Base-by-base conservation (phyloP, 2,797 vertebrate genomes). In the Amniataba percoides region DNA sequence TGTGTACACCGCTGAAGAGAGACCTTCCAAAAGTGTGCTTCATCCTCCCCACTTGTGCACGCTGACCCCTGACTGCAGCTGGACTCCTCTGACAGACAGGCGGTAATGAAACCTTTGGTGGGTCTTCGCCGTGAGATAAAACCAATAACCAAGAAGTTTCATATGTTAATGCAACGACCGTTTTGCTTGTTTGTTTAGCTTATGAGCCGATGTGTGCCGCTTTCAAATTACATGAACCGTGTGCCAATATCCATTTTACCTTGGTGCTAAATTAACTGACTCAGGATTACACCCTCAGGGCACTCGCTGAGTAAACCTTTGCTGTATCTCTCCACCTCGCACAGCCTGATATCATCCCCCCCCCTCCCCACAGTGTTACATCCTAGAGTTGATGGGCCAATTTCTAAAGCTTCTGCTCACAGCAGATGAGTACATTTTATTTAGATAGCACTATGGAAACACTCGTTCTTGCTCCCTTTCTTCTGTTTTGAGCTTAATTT, bases 241-340 rank as follows among this genome's bases (percentile, higher is more conserved):
- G 8, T 70, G 39, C 31, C 34, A 71, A 34, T 71, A 36, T 48
- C 15, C 18, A 40, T 27, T 74, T 61, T 19, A 43, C 64, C 27
- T 51, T 12, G 5, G 14, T 40, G 74, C 23, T 64, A 34, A 48
- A 68, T 56, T 48, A 31, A 48, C 39, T 25, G 12, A 46, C 9
- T 52, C 46, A 66, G 27, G 9, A 71, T 55, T 21, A 45, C 59
- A 39, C 52, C 59, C 45, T 63, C 51, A 53, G 59, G 58, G 27
- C 21, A 53, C 10, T 74, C 14, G 1, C 52, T n/a, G 15, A 25
- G 18, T 23, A 57, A 42, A 23, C 40, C 31, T 53, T 69, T 18
- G 13, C 45, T 74, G 64, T 31, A 52, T 56, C 27, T 40, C 0
- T 1, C 16, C 49, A 27, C 18, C 34, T 23, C 46, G 46, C 27